phyloP scores from a whole-genome alignment of 2,888 invertebrate species.

The Acleris holmiana region DNA sequence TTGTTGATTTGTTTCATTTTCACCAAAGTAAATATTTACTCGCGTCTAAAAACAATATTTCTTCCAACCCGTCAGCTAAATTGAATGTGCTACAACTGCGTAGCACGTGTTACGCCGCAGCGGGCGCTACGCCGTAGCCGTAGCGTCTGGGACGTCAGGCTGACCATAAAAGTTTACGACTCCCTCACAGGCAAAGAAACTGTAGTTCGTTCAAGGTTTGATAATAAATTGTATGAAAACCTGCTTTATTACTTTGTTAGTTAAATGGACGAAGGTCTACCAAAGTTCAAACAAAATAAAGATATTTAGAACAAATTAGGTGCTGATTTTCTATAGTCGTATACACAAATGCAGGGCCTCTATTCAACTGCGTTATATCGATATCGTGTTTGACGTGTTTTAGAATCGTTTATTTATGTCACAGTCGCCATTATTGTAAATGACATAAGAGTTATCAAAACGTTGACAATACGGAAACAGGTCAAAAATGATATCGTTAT shows the following conservation, averaged over 20 bases:
- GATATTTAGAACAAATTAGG: not conserved
- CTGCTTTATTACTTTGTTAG: constrained; percentile 1
- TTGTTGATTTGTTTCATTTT: too few relatives aligned
- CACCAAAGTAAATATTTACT: too few relatives aligned
- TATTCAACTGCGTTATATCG: too few relatives aligned
- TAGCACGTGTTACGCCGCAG: constrained; percentile 3
- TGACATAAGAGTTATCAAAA: too few relatives aligned
- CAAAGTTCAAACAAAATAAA: not conserved
- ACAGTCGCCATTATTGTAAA: too few relatives aligned
- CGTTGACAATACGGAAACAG: too few relatives aligned
- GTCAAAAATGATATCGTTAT: too few relatives aligned
- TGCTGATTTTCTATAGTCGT: not conserved
- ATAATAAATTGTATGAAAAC: not conserved
- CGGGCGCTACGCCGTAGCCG: constrained; percentile 7
- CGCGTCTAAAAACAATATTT: too few relatives aligned
- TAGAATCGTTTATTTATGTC: too few relatives aligned
- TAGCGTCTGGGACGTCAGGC: constrained; percentile 7
- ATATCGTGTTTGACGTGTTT: too few relatives aligned
- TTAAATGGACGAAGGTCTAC: too few relatives aligned
- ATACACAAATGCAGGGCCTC: too few relatives aligned
- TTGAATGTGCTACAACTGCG: constrained; percentile 1
- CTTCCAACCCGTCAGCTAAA: not conserved
- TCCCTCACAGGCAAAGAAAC: not conserved
- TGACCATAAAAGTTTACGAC: constrained; percentile 10
- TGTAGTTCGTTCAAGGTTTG: not conserved